A percentile compares a stretch with the other conserved stretches of the same genome.
These are phyloP conservation scores for Melanotaenia boesemani DNA, from an alignment of 2,797 vertebrate genomes.

Conservation along the genomic window DNA sequence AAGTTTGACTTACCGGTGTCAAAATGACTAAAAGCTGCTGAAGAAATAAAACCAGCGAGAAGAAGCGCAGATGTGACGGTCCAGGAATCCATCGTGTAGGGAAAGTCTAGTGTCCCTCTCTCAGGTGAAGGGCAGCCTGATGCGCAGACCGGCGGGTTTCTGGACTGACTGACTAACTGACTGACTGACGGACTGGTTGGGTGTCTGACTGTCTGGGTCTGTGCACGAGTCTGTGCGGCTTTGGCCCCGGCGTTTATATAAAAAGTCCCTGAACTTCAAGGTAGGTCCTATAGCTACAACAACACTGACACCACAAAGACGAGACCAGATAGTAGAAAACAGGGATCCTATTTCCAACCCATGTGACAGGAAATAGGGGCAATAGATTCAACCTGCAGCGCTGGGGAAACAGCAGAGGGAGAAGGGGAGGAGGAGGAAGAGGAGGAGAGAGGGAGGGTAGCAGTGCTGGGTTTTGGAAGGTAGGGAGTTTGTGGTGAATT, in stretches of 20 bases:
- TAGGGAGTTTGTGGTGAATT: slow-evolving; percentile 45
- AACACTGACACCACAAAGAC: slow-evolving; percentile 68
- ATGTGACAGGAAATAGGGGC: slow-evolving; percentile 91
- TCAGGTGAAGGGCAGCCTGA: slow-evolving; percentile 76
- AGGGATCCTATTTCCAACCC: slow-evolving; percentile 89
- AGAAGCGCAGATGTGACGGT: slow-evolving; percentile 71
- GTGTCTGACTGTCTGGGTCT: slow-evolving; percentile 28
- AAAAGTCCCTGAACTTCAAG: slow-evolving; percentile 76
- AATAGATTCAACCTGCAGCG: slow-evolving; percentile 84
- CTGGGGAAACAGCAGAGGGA: slow-evolving; percentile 41
- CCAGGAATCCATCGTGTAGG: slow-evolving; percentile 77
- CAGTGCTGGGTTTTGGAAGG: slow-evolving; percentile 38
- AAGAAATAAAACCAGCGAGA: slow-evolving; percentile 69
- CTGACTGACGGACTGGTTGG: neutral
- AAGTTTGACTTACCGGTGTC: slow-evolving; percentile 81
- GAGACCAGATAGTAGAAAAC: slow-evolving; percentile 76
- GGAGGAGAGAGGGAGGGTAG: slow-evolving; percentile 10
- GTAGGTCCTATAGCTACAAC: slow-evolving; percentile 62
- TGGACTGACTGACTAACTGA: slow-evolving; percentile 10
- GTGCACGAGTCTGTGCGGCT: slow-evolving; percentile 35
- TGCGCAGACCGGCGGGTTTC: slow-evolving; percentile 50
- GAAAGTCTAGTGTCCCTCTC: slow-evolving; percentile 23
- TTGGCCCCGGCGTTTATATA: slow-evolving; percentile 44
- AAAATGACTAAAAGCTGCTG: slow-evolving; percentile 74
- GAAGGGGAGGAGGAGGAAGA: slow-evolving; percentile 17